Base-by-base conservation (phyloP, 2,797 vertebrate genomes). In the Gymnocypris eckloni region DNA sequence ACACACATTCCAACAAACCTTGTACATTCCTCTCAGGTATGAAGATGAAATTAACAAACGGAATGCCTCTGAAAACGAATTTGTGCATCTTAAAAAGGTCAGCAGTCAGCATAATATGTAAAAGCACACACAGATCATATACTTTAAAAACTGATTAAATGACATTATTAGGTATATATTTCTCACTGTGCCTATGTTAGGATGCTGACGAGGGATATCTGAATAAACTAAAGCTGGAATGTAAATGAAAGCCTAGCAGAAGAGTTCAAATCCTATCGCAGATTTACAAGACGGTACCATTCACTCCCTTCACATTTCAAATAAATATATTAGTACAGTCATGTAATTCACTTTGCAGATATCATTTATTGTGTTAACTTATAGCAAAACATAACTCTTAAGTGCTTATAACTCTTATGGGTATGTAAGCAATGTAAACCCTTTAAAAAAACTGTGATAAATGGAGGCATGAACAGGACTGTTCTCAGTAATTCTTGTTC, bases 81-180 rank as follows among this genome's bases (percentile, higher is more conserved):
- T 99, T 86, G 97, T 98, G 86, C 86, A 98, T 56, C 89, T 97
- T 9, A 99, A 99, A 94, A 99, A 99, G 96, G 98, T 99, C 85
- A 87, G 93, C 6, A 37, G 98, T 99, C 85, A 87, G 93, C 6
- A 37, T 12, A 59, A 4, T 22, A 28, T 61, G 12, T 33, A 81
- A 48, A 64, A 45, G 10, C 28, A 52, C 50, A 28, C 20, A 59
- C 45, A 81, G 11, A 78, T n/a, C 13, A 4, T 79, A 79, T 80
- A 66, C 4, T 20, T 25, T 25, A 56, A 69, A 77, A 54, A 72
- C 48, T 2, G 59, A 69, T 13, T 41, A 11, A 52, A 76, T 37
- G 7, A 20, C 6, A 15, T 67, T 20, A 70, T 45, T 52, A 70
- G 10, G 56, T 28, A 20, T 54, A 33, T 59, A 25, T 61, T 82